A percentile compares a stretch with the other conserved stretches of the same genome.
Evolutionary conservation across 2,888 invertebrate species (phyloP).

Genomic region (Clepsis dumicolana): DNA sequence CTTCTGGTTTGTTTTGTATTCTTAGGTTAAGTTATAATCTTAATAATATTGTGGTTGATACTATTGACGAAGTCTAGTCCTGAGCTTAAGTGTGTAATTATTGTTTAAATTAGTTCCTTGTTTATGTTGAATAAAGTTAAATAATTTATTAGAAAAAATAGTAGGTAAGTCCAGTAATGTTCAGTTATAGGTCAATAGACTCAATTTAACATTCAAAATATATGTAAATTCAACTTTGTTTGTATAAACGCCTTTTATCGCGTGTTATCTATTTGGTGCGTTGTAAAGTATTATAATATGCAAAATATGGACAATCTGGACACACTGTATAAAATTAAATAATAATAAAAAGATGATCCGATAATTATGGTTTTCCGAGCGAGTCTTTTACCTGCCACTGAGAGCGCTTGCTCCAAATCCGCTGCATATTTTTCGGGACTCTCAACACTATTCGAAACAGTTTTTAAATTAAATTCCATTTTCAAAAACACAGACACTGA

Average conservation of each 20-base stretch:
- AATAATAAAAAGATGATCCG: neutral
- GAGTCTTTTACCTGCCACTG: slow-evolving; percentile 53
- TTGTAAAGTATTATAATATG: neutral
- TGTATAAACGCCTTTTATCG: neutral
- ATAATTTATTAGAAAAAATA: no score
- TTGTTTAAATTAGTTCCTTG: no score
- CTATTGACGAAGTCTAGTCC: no score
- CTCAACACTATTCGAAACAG: slow-evolving; percentile 58
- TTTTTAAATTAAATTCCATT: slow-evolving; percentile 59
- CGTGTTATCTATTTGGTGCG: neutral
- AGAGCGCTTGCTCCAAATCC: slow-evolving; percentile 71
- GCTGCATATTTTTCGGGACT: slow-evolving; percentile 55
- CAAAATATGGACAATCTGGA: neutral
- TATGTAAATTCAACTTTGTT: neutral
- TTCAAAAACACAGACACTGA: slow-evolving; percentile 12
- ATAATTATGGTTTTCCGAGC: neutral
- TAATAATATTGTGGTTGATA: no score
- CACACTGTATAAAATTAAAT: neutral
- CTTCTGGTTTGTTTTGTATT: no score
- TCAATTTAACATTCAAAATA: neutral
- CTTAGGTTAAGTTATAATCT: no score
- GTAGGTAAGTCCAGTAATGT: neutral
- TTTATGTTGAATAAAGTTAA: no score
- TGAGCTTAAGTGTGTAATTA: no score
- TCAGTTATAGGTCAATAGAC: neutral